A percentile compares a stretch with the other conserved stretches of the same genome.
Evolutionary conservation across 2,888 invertebrate species (phyloP).

Genomic region (Ennomos erosarius): DNA sequence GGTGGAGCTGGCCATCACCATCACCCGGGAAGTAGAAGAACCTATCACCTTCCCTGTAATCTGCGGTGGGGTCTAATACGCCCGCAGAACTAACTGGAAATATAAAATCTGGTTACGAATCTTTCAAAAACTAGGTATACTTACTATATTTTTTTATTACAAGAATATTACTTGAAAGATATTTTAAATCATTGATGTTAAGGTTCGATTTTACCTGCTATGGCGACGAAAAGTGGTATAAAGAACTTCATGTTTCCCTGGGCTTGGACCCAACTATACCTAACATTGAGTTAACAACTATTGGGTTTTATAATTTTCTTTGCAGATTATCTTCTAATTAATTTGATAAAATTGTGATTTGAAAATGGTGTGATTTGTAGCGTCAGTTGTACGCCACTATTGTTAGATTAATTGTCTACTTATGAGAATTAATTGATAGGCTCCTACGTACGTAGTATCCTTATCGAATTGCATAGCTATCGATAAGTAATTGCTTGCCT

Average conservation of each 20-base stretch:
- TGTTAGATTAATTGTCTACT: neutral
- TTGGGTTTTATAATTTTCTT: conserved; percentile 29
- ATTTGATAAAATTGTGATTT: conserved; percentile 6
- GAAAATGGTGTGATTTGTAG: too few relatives aligned
- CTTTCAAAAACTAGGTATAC: too few relatives aligned
- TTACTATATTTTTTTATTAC: too few relatives aligned
- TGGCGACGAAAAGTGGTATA: conserved; percentile 51
- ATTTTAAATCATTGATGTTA: neutral
- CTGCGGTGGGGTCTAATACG: conserved; percentile 50
- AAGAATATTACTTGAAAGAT: conserved; percentile 40
- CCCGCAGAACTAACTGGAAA: conserved; percentile 56
- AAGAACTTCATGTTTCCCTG: conserved; percentile 51
- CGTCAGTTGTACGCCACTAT: conserved; percentile 12
- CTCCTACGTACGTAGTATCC: neutral
- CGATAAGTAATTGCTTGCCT: too few relatives aligned
- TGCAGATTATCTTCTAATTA: conserved; percentile 26
- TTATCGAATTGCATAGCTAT: conserved; percentile 17
- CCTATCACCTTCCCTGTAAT: conserved; percentile 56
- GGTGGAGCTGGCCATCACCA: conserved; percentile 49
- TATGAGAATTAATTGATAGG: neutral
- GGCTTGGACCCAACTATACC: conserved; percentile 25
- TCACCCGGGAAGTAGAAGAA: conserved; percentile 63
- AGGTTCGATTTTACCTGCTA: conserved; percentile 51
- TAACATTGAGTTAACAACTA: neutral
- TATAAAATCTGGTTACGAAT: too few relatives aligned